A percentile compares a stretch with the other conserved stretches of the same genome.
phyloP scores from a whole-genome alignment of 2,113 vertebrate genomes.

The Glaucomys volans region DNA sequence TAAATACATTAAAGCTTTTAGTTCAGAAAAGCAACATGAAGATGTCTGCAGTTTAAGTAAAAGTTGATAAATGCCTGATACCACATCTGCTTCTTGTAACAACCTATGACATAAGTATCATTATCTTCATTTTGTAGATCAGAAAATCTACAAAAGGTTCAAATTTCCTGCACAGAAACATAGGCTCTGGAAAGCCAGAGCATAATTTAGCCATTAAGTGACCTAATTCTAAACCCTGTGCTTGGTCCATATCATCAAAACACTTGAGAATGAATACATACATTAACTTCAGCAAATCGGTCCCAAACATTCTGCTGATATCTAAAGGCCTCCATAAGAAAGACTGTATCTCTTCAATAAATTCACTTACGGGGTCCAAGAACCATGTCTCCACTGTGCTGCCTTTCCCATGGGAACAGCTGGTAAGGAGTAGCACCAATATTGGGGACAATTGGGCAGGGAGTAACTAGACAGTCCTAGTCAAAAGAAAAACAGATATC shows the following conservation, averaged over 20 bases:
- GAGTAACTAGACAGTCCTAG: conserved; percentile 92
- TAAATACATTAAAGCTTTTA: background rate
- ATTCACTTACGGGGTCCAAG: conserved; percentile 95
- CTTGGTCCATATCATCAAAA: background rate
- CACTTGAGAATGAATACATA: background rate
- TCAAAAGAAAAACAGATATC: background rate
- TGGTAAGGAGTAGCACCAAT: conserved; percentile 88
- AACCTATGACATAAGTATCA: background rate
- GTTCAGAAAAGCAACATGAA: conserved; percentile 1
- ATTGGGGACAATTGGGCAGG: conserved; percentile 88
- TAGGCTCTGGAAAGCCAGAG: background rate
- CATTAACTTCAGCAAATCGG: background rate
- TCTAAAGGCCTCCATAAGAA: background rate
- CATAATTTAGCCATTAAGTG: background rate
- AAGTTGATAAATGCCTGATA: background rate
- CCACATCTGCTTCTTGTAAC: background rate
- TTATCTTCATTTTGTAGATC: background rate
- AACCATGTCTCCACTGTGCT: conserved; percentile 96
- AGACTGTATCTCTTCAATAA: background rate
- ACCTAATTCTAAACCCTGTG: background rate
- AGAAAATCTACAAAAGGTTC: conserved; percentile 7
- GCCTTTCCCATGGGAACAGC: conserved; percentile 83
- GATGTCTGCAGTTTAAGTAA: background rate
- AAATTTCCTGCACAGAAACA: background rate
- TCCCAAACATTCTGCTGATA: background rate